Evolutionary conservation across 2,113 vertebrate genomes (phyloP), one percentile per base, ranked within the genome.

Genomic region (Zosterops pallidus): DNA sequence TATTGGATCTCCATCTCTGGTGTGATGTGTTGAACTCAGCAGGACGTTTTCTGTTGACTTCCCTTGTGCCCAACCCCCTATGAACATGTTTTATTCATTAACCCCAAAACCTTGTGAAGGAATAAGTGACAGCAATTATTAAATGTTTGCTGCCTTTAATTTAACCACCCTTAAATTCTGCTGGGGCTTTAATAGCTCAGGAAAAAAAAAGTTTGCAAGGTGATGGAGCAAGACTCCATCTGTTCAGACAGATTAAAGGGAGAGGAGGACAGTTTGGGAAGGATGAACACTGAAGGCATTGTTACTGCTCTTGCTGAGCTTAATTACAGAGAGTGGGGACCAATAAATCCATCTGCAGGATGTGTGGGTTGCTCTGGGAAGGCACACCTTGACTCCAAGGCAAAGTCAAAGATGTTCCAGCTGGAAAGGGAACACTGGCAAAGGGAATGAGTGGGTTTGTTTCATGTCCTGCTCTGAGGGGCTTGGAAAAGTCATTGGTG

Each of bases 271-370:
- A 77, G 46, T 80, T 90, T 69, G 3, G 46, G 65, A 72, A 92
- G 90, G 84, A 46, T 92, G 96, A 92, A 35, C 53, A 26, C n/a
- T 87, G 47, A 76, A 87, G 82, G 91, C 83, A 26, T 69, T 85
- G 95, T 97, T 95, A 95, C 83, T 95, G 89, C 93, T 97, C 28
- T 82, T 82, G 62, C 84, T 57, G 78, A 77, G 93, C 80, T 95
- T 95, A 94, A 97, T 97, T 95, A 76, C 70, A 53, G 82, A 53
- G 91, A 91, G 78, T 41, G 78, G 96, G 95, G 95, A 94, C 69
- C 55, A 0, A 93, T 96, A 95, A 97, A 96, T 93, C 85, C 88
- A 37, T 46, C 91, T 69, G 41, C 65, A 52, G 80, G 68, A 85
- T 5, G 4, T 5, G 52, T 26, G 72, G 83, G 92, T 80, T 59